Base-by-base conservation (phyloP, 2,888 invertebrate species). In the Idaea straminata region DNA sequence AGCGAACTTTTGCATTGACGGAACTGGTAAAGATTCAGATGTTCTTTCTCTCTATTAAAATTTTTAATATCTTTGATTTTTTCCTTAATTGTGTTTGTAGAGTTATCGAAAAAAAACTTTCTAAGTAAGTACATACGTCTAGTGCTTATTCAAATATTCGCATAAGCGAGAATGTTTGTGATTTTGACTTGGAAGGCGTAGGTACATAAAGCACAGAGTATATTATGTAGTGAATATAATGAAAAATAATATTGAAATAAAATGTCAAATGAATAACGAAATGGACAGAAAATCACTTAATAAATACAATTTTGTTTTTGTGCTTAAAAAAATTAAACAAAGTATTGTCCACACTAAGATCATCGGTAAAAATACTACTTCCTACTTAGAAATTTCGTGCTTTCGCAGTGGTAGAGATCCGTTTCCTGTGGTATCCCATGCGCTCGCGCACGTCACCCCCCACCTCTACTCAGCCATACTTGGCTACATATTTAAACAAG, bases 401-500 rank as follows among this genome's bases (percentile, higher is more conserved):
- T 89, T 87, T 88, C 83, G 82, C 78, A 83, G 83, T 83, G 79
- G 78, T 76, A 78, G 77, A 85, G 80, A 84, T 83, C 81, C 79
- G 84, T 89, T 91, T 91, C 89, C 89, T 91, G 87, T 82, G 87
- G 74, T 83, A 80, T 80, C 84, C 86, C 86, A 74, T 74, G 78
- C 78, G 75, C 76, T 74, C 76, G 74, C 74, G 73, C 71, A 74
- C 69, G 66, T 73, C 72, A 72, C 83, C 82, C 85, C 88, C 88
- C 86, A 84, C 85, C 82, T 80, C 72, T 71, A 74, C 72, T 71
- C 80, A 75, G 73, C 75, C 78, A 83, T 82, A 83, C 80, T 79
- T 83, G 84, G 80, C 80, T 81, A 85, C 87, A 90, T 90, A 91
- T 88, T 89, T 91, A 90, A 88, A 83, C 86, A 85, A 84, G 84